Conservation (phyloP, 53 echinoderm and acorn worm genomes). For the Crossaster papposus region DNA sequence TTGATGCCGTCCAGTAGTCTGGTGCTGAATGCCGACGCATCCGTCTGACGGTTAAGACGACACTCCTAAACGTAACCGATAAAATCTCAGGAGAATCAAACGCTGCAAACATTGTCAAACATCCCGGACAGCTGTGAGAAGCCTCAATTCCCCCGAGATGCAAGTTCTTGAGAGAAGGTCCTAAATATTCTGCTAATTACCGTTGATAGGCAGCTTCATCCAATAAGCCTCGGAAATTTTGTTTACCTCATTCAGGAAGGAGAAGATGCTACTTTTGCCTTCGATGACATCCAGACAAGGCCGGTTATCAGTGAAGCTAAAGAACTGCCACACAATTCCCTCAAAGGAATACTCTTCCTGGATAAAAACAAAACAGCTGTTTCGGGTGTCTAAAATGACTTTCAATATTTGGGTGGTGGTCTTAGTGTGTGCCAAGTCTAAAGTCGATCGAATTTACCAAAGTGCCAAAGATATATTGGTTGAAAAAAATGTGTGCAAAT, state of each 20-base stretch:
- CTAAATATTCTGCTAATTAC: no score
- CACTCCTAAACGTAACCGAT: constrained; percentile 69
- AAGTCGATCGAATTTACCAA: no score
- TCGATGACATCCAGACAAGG: constrained; percentile 91
- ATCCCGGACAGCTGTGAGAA: no score
- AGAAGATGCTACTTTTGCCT: constrained; percentile 87
- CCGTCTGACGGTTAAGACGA: constrained; percentile 77
- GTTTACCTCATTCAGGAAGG: constrained; percentile 86
- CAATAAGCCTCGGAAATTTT: not conserved
- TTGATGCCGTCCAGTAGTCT: constrained; percentile 72
- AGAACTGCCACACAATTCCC: constrained; percentile 84
- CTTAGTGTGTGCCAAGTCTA: no score
- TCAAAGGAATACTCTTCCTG: constrained; percentile 88
- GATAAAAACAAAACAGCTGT: no score
- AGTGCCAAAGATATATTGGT: no score
- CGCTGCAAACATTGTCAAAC: no score
- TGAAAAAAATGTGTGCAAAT: no score
- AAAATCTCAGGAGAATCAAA: not conserved
- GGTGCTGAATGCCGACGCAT: constrained; percentile 72
- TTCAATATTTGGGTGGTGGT: no score
- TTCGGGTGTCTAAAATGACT: no score
- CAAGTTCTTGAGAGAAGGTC: no score
- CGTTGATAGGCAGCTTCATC: not conserved
- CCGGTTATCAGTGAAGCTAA: constrained; percentile 85
- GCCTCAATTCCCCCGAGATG: no score